Conservation (phyloP, 92 coral and sea anemone genomes). For the Bergia puertoricense region DNA sequence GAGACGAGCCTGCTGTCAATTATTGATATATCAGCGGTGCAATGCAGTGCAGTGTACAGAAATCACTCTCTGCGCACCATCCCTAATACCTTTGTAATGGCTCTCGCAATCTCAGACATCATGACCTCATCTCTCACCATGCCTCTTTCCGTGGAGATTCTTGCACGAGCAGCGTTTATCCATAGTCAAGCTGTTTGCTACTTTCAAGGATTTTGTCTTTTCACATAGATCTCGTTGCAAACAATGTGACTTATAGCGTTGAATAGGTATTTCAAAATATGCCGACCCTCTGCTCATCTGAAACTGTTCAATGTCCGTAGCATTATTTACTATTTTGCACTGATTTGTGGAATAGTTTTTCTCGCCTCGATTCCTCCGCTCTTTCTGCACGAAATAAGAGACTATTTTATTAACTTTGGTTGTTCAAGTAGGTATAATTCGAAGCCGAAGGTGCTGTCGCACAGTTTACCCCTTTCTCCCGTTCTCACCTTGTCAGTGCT, state of each 20-base stretch:
- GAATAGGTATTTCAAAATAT: too few relatives aligned
- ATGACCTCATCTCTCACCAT: constrained; percentile 65
- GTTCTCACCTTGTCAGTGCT: too few relatives aligned
- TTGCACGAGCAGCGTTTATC: constrained; percentile 51
- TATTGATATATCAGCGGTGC: constrained; percentile 52
- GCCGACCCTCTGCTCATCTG: too few relatives aligned
- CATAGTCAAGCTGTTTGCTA: constrained; percentile 53
- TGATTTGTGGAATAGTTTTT: too few relatives aligned
- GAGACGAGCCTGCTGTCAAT: constrained; percentile 37
- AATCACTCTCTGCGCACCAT: constrained; percentile 63
- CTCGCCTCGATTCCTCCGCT: too few relatives aligned
- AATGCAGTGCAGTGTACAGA: constrained; percentile 69
- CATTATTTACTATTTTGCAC: too few relatives aligned
- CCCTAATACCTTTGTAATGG: constrained; percentile 64
- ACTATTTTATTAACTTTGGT: too few relatives aligned
- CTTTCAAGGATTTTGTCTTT: constrained; percentile 62
- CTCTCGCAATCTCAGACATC: constrained; percentile 71
- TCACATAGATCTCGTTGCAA: constrained; percentile 60
- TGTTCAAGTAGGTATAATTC: too few relatives aligned
- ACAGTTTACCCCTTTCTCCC: too few relatives aligned
- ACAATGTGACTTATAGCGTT: background rate
- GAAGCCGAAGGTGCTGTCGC: too few relatives aligned
- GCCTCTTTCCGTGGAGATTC: constrained; percentile 62
- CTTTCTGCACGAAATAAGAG: too few relatives aligned
- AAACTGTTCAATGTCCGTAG: too few relatives aligned